These are phyloP conservation scores for Epinephelus fuscoguttatus DNA, from an alignment of 2,113 vertebrate species.

Conservation along the genomic window DNA sequence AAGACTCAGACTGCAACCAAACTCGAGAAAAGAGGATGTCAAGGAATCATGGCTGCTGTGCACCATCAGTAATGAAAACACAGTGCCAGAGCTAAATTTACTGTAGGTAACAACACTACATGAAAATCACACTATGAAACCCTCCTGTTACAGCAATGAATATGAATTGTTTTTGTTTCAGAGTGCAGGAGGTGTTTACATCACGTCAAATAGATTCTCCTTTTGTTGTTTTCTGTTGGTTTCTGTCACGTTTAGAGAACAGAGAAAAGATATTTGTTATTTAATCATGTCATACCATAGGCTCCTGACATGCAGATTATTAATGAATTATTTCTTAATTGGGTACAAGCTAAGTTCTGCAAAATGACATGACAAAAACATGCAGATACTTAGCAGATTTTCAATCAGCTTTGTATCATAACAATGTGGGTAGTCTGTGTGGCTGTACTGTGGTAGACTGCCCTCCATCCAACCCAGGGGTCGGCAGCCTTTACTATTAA, in stretches of 20 bases:
- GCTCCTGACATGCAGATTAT: neutral
- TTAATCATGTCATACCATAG: neutral
- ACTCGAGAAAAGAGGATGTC: neutral
- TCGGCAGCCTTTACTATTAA: no score
- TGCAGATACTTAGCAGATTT: neutral
- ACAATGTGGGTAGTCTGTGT: no score
- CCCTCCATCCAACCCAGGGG: no score
- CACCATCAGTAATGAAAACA: constrained; percentile 8
- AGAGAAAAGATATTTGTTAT: neutral
- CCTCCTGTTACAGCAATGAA: neutral
- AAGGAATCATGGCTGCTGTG: neutral
- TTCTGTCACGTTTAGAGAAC: neutral
- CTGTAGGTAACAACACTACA: neutral
- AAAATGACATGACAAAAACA: constrained; percentile 9
- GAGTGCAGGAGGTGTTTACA: neutral
- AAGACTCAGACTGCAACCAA: neutral
- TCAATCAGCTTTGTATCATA: no score
- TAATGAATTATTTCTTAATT: neutral
- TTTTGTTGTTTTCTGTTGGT: neutral
- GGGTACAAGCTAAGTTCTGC: neutral
- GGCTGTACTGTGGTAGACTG: no score
- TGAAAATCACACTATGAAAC: neutral
- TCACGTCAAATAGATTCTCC: neutral
- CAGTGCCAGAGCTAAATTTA: neutral
- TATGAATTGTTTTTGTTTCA: neutral